Evolutionary conservation across 2,888 invertebrate genomes (phyloP).

Genomic region (Trichopria drosophilae): DNA sequence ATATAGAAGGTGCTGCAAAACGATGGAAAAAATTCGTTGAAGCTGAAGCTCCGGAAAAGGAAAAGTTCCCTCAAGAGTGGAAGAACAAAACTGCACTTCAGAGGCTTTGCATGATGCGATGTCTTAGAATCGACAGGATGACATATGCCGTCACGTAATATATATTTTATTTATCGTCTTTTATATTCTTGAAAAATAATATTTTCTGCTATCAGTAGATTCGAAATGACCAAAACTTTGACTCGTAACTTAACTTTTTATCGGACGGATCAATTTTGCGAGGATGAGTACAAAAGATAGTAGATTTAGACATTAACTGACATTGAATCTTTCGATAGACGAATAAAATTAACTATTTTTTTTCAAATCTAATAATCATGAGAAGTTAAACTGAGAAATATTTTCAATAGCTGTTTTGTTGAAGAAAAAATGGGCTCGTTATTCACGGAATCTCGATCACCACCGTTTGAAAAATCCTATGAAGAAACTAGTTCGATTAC

Average conservation of each 20-base stretch:
- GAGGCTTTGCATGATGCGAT: constrained; percentile 88
- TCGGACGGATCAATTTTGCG: no score
- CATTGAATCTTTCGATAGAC: no score
- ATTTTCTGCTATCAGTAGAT: no score
- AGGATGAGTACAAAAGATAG: background rate
- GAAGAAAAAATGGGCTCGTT: constrained; percentile 85
- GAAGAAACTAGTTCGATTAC: constrained; percentile 83
- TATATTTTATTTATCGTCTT: background rate
- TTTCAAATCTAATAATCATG: constrained; percentile 27
- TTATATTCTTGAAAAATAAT: constrained; percentile 5
- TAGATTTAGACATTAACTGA: no score
- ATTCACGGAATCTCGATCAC: constrained; percentile 76
- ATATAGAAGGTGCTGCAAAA: constrained; percentile 88
- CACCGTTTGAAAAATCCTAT: constrained; percentile 83
- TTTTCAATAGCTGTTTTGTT: constrained; percentile 71
- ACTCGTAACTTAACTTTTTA: no score
- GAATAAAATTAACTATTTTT: background rate
- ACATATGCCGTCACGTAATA: constrained; percentile 80
- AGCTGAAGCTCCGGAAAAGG: constrained; percentile 89
- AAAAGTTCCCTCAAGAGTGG: constrained; percentile 95
- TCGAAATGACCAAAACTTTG: no score
- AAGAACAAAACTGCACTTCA: constrained; percentile 85
- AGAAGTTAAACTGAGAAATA: constrained; percentile 12
- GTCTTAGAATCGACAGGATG: constrained; percentile 90
- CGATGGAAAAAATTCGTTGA: constrained; percentile 93